Evolutionary conservation across 2,113 vertebrate genomes (phyloP).

Genomic region (Limnothrissa miodon): DNA sequence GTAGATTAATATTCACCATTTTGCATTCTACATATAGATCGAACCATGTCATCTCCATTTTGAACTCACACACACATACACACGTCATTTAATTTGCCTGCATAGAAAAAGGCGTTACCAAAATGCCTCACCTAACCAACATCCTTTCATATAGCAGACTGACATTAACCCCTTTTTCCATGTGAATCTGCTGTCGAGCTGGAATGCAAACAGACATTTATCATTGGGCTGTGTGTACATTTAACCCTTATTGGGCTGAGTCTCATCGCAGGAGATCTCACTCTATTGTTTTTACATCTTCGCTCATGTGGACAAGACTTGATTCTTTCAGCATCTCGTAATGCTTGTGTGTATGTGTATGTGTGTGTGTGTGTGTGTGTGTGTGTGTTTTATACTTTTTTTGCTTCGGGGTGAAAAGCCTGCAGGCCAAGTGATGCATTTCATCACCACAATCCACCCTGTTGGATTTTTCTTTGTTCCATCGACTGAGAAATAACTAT

Average conservation of each 20-base stretch:
- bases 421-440: slow-evolving; percentile 36
- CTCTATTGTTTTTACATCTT: slow-evolving; percentile 54
- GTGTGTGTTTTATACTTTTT: too few relatives aligned
- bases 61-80: not conserved
- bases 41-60: not conserved
- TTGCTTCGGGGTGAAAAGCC: not conserved
- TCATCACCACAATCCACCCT: slow-evolving; percentile 5
- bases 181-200: slow-evolving; percentile 59
- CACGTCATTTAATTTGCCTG: slow-evolving; percentile 30
- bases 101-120: slow-evolving; percentile 42
- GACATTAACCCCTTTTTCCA: slow-evolving; percentile 59
- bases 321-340: slow-evolving; percentile 61
- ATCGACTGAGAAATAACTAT: slow-evolving; percentile 6
- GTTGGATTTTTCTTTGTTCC: not conserved
- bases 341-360: slow-evolving; percentile 36
- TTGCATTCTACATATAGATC: not conserved
- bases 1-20: not conserved
- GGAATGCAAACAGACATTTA: slow-evolving; percentile 75
- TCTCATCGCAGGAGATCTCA: slow-evolving; percentile 46
- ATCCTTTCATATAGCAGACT: slow-evolving; percentile 40
- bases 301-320: slow-evolving; percentile 55
- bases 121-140: slow-evolving; percentile 37
- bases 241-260: slow-evolving; percentile 54
- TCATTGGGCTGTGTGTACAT: slow-evolving; percentile 55
- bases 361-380: not conserved